Evolutionary conservation across 2,888 invertebrate genomes (phyloP).

Genomic region (Tipula helvola): DNA sequence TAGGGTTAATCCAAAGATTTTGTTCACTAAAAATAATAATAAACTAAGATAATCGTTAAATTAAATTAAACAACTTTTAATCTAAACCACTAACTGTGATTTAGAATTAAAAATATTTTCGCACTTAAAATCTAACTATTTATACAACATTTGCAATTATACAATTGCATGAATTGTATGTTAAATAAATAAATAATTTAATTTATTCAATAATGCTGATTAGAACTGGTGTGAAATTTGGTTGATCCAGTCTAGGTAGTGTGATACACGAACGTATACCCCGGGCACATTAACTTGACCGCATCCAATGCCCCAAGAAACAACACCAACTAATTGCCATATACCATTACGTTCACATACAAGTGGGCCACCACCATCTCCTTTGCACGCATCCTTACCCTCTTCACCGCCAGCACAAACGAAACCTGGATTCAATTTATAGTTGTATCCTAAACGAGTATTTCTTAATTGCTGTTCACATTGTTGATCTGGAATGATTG

Average conservation of each 20-base stretch:
- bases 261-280: constrained; percentile 79
- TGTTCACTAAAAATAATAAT: constrained; percentile 8
- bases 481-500: constrained; percentile 61
- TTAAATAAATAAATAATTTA: not conserved
- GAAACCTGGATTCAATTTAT: constrained; percentile 77
- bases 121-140: not conserved
- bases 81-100: constrained; percentile 18
- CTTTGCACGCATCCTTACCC: constrained; percentile 90
- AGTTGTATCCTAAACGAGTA: constrained; percentile 74
- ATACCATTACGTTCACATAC: constrained; percentile 77
- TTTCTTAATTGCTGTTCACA: constrained; percentile 73
- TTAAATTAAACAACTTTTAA: constrained; percentile 7
- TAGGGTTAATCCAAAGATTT: constrained; percentile 13
- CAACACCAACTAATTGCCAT: constrained; percentile 86
- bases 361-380: constrained; percentile 86
- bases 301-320: constrained; percentile 92
- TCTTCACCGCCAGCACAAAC: constrained; percentile 91
- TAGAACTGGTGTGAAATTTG: constrained; percentile 58
- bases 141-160: constrained; percentile 23
- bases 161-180: not conserved
- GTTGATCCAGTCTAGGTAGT: constrained; percentile 81
- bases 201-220: not conserved
- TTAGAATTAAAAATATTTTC: not conserved
- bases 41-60: not conserved
- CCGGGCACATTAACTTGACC: constrained; percentile 84